Conservation (phyloP, 2,797 vertebrate genomes). For the Artibeus lituratus region DNA sequence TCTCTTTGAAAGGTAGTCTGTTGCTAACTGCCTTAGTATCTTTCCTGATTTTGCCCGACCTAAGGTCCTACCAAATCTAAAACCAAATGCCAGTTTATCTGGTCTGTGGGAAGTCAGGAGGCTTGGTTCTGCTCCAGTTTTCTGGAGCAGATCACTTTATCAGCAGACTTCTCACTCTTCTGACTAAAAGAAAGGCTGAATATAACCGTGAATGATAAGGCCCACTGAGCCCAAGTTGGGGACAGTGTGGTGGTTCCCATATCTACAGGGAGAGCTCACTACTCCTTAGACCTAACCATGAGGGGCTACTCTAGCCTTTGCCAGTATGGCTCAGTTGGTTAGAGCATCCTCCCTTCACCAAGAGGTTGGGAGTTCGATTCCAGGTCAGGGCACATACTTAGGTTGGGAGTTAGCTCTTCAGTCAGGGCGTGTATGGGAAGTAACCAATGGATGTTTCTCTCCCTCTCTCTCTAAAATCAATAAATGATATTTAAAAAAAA, state of each 20-base stretch:
- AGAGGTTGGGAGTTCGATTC: not conserved
- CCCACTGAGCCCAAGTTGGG: not conserved
- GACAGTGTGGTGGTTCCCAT: not conserved
- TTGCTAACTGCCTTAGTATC: not conserved
- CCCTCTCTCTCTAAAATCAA: not conserved
- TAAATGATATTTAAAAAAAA: not conserved
- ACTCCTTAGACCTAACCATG: not conserved
- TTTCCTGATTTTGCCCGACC: conserved; percentile 10
- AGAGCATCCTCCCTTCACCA: not conserved
- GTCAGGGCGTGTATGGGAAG: not conserved
- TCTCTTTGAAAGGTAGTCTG: conserved; percentile 1
- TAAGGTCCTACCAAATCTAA: conserved; percentile 14
- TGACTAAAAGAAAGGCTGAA: not conserved
- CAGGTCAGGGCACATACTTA: not conserved
- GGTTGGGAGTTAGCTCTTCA: not conserved
- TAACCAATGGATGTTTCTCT: not conserved
- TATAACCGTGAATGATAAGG: not conserved
- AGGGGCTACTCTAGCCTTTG: not conserved
- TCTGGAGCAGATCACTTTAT: not conserved
- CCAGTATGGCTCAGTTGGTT: not conserved
- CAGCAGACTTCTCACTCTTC: not conserved
- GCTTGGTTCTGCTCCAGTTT: not conserved
- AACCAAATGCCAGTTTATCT: not conserved
- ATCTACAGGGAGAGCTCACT: not conserved
- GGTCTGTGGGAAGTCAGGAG: not conserved